Base-by-base conservation (phyloP, 2,797 vertebrate genomes). In the Oceanodroma leucorhoa region DNA sequence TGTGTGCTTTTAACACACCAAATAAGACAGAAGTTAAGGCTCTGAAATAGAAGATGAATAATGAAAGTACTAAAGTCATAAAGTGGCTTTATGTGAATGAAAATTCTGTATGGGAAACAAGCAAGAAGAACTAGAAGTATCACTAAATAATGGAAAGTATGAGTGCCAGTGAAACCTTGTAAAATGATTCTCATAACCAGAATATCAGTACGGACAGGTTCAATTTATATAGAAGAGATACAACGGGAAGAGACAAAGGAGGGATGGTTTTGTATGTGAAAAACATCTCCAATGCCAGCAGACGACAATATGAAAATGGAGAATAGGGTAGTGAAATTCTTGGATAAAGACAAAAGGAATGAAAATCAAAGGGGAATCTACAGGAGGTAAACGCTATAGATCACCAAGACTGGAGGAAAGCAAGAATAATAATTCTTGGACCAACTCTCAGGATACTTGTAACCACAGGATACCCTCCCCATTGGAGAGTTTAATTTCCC, bases 311-410 rank as follows among this genome's bases (percentile, higher is more conserved):
- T 96, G 95, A 96, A 97, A 97, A 96, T 96, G 73, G 95, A 95
- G 94, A 96, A 87, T 67, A 87, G 18, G 81, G 71, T 92, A 96
- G 88, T 95, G 86, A 94, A 96, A 93, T 96, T 96, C 89, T 96
- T 96, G 96, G 96, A 97, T 90, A 94, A 94, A 94, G 95, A 97
- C 95, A 90, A 97, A 96, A 96, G 95, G 90, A 95, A 95, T 93
- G 67, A 95, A 96, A 97, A 97, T 97, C 96, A 97, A 96, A 97
- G 94, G 67, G 75, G 55, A 96, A 96, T 90, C 95, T 94, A 89
- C 96, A 95, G 96, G 90, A 96, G 88, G 95, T 89, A 95, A 97
- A 90, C 0, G 23, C 88, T 96, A 96, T 94, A 95, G 96, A 96
- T 97, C 91, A 97, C 95, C 86, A 70, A 89, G 90, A 77, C 94